A percentile compares a stretch with the other conserved stretches of the same genome.
These are phyloP conservation scores for Amphimedon queenslandica DNA, from an alignment of 37 sponge, comb jelly and placozoan species.

Conservation along the genomic window DNA sequence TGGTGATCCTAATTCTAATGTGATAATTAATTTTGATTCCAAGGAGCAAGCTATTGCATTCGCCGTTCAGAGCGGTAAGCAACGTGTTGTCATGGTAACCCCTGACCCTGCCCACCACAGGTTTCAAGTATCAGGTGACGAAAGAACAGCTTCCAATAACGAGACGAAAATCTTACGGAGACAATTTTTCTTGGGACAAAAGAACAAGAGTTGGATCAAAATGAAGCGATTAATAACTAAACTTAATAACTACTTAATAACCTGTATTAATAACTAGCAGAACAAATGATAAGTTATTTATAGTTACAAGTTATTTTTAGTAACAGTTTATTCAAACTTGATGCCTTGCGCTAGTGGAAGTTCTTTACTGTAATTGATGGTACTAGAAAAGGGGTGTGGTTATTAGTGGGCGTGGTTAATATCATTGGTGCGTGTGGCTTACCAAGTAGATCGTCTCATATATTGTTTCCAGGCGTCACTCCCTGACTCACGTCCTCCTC, in stretches of 20 bases:
- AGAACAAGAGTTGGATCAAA: conserved; percentile 85
- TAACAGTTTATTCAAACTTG: conserved; percentile 75
- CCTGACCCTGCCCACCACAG: conserved; percentile 20
- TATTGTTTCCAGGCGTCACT: conserved; percentile 99
- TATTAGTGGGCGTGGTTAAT: background rate
- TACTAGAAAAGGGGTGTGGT: conserved; percentile 56
- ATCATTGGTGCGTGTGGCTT: too few species aligned
- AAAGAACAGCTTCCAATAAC: conserved; percentile 56
- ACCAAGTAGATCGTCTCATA: conserved; percentile 98
- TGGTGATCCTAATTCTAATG: conserved; percentile 90
- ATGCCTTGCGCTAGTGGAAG: conserved; percentile 97
- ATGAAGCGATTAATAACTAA: conserved; percentile 10
- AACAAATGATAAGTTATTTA: too few species aligned
- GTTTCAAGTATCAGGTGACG: conserved; percentile 84
- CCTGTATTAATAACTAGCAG: background rate
- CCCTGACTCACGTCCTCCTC: conserved; percentile 95
- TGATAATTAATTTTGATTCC: conserved; percentile 58
- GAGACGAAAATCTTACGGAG: conserved; percentile 80
- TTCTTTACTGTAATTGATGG: conserved; percentile 97
- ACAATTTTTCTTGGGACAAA: conserved; percentile 96
- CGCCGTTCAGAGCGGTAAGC: conserved; percentile 84
- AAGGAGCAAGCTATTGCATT: conserved; percentile 85
- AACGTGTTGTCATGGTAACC: background rate
- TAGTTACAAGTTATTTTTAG: background rate
- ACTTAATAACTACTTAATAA: background rate